Conservation (phyloP, 2,797 vertebrate genomes). For the Labeo calbasu region DNA sequence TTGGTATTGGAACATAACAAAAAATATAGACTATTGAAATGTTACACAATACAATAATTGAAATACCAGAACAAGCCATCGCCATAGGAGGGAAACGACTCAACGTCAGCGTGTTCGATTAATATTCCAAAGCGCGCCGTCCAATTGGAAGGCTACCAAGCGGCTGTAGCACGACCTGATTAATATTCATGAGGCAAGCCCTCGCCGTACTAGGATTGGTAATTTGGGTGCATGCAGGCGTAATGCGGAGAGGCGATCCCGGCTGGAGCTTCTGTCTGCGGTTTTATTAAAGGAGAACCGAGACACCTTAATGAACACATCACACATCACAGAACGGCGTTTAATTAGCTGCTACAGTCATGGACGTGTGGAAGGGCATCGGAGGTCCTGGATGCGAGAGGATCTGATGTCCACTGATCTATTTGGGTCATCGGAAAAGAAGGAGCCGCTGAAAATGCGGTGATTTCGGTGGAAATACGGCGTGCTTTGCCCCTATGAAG, state of each 20-base stretch:
- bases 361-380: slow-evolving; percentile 77
- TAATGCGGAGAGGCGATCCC: slow-evolving; percentile 79
- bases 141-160: neutral
- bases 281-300: slow-evolving; percentile 54
- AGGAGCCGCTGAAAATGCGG: slow-evolving; percentile 60
- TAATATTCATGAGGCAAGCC: slow-evolving; percentile 7
- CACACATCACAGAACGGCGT: neutral
- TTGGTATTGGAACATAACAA: neutral
- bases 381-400: slow-evolving; percentile 66
- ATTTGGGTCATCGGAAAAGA: slow-evolving; percentile 72
- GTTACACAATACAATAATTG: neutral
- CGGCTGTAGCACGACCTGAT: neutral
- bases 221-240: slow-evolving; percentile 69
- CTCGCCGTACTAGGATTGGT: slow-evolving; percentile 33
- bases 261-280: slow-evolving; percentile 39
- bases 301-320: slow-evolving; percentile 23
- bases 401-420: slow-evolving; percentile 49
- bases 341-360: slow-evolving; percentile 35
- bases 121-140: slow-evolving; percentile 6
- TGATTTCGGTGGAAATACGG: slow-evolving; percentile 59
- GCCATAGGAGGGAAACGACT: neutral
- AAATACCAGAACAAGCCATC: neutral
- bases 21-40: neutral
- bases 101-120: neutral
- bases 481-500: slow-evolving; percentile 63